Base-by-base conservation (phyloP, 1,140 invertebrate species). In the Drosophila asahinai region DNA sequence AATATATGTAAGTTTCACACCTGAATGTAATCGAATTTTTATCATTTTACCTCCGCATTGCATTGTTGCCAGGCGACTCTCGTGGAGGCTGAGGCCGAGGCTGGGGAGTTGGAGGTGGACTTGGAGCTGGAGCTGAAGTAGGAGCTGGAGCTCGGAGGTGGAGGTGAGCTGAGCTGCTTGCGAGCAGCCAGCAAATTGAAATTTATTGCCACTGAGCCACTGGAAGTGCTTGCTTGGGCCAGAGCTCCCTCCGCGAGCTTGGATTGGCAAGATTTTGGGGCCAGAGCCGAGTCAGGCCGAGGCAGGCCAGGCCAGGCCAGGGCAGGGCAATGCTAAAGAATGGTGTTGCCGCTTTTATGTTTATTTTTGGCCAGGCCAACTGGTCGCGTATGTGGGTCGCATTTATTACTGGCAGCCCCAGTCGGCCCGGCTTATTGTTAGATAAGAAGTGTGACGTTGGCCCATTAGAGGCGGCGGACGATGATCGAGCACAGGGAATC, bases 11-110 rank as follows among this genome's bases (percentile, higher is more conserved):
- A 73, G 78, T 89, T 89, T 89, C 81, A 90, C 86, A 89, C 86
- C 86, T 89, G 86, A 89, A 89, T 90, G 86, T 89, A 90, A 90
- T 89, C 86, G 86, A 89, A 84, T 89, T 89, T 89, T 89, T 89
- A 89, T 89, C 84, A 89, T 89, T 84, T 90, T 90, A 86, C 75
- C 86, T 91, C 81, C 86, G 81, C 81, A 82, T 90, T 86, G 86
- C 86, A 86, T 90, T 89, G 86, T 89, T 89, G 86, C 86, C 82
- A 82, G 72, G 81, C 77, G 57, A 77, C 57, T 17, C 17, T 36
- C 15, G 38, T 27, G 48, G 30, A 45, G 51, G 48, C 54, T 25
- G 36, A n/a, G 47, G 48, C 54, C 17, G 36, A n/a, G 47, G 22
- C 58, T 51, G 22, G n/a, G 27, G 25, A 49, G 58, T 42, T 51